Evolutionary conservation across 2,888 invertebrate genomes (phyloP), one percentile per base, ranked within the genome.

Genomic region (Euzophera pinguis): DNA sequence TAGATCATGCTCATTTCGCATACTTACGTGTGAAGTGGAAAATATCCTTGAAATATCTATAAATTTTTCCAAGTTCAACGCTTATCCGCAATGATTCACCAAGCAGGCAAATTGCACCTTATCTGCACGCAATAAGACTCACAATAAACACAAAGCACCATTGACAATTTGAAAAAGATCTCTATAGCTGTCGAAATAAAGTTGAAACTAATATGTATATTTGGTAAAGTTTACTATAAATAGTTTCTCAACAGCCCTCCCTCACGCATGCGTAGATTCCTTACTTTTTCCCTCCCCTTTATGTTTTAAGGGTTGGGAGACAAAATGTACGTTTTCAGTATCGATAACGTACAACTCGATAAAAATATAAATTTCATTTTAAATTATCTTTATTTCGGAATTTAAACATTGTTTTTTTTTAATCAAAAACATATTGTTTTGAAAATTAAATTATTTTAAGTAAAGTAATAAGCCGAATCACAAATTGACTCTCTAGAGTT

Each of bases 191-290:
- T 14, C 2, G 7, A n/a, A 16, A 32, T 39, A 41, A 41, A 13
- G 32, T 6, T 41, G 29, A 13, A 39, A 39, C 29, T 16, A n/a
- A n/a, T n/a, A 13, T 12, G 8, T 8, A n/a, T 10, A 12, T 42
- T n/a, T 29, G 17, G 32, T 32, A 34, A 32, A 41, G 32, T 50
- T 17, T 9, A 34, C 29, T 41, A 29, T 17, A 47, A 53, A 38
- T 54, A 35, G 34, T 43, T 53, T 22, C 34, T 35, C 10, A 53
- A 22, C 32, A 32, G 32, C 32, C 50, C 58, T 54, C 62, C 58
- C 62, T 54, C 52, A 56, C 64, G 64, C 64, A 60, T 61, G 62
- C 61, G 64, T 57, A 42, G 39, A 39, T 52, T 53, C 54, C 35
- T 27, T 8, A 13, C 32, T 47, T 34, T 47, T 50, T 53, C 52